A percentile compares a stretch with the other conserved stretches of the same genome.
Conservation (phyloP, 2,797 vertebrate species). For the Taeniopygia guttata region DNA sequence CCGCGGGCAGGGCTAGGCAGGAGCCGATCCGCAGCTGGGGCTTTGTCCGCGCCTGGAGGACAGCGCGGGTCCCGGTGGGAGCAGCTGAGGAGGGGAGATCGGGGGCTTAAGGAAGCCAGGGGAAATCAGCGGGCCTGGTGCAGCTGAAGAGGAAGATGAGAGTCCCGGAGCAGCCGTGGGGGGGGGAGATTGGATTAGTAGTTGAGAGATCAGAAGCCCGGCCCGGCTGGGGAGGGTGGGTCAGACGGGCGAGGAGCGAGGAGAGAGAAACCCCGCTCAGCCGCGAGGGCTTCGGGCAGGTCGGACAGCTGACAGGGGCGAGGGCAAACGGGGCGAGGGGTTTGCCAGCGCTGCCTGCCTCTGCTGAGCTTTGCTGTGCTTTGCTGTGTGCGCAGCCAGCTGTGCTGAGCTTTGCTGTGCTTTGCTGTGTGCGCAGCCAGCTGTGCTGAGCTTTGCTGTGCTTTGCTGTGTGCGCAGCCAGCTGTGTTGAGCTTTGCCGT, state of each 20-base stretch:
- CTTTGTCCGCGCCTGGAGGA: background rate
- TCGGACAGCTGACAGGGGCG: background rate
- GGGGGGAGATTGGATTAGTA: background rate
- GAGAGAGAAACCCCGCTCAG: background rate
- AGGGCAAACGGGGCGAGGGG: fast-evolving
- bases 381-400: too few species aligned
- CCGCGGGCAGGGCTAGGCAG: background rate
- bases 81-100: background rate
- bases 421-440: too few species aligned
- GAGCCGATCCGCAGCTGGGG: background rate
- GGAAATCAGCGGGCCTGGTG: background rate
- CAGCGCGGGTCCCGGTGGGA: background rate
- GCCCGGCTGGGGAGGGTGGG: background rate
- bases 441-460: fast-evolving
- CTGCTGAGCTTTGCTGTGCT: fast-evolving
- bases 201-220: background rate
- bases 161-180: background rate
- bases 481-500: too few species aligned
- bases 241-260: background rate
- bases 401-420: too few species aligned
- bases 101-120: background rate
- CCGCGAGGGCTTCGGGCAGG: background rate
- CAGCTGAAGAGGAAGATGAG: conserved; percentile 6
- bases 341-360: background rate
- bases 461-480: fast-evolving